Base-by-base conservation (phyloP, 2,797 vertebrate species). In the Bradypodion pumilum region DNA sequence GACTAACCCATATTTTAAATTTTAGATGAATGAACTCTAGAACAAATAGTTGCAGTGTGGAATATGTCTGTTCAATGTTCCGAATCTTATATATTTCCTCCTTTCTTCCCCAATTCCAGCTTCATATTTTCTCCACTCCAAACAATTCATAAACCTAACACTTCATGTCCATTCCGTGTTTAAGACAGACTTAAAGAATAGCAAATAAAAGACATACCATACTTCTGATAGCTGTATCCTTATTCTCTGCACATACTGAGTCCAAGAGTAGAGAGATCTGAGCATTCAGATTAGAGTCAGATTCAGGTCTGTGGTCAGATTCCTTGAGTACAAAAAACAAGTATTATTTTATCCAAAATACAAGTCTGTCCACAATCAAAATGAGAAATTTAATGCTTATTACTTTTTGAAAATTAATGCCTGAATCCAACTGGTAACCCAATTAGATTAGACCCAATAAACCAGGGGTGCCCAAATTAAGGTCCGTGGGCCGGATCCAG, bases 201-300 rank as follows among this genome's bases (percentile, higher is more conserved):
- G 12, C 16, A 23, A 46, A 16, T 15, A 35, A 3, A 5, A 89
- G 23, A 85, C 88, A 91, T 95, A 96, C 95, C 94, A 95, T 94
- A 32, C 90, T 91, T 72, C 82, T 94, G 25, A 85, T 25, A 65
- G 23, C 13, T 0, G 0, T 63, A 46, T 60, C 84, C 80, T 92
- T 93, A 78, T 87, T 90, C 2, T 75, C 44, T 27, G 73, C 88
- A 78, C 78, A 90, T 59, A 27, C 29, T 74, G 19, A 89, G 86
- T 78, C 82, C 89, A 92, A 89, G 40, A 85, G 78, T 7, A 81
- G 65, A 13, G 82, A 90, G 5, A 0, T 80, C 75, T 72, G 49
- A 84, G 76, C 65, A 81, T 4, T 6, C 49, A 40, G 85, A 73
- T 87, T 84, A 87, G 79, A 83, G 70, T 62, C 25, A 81, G 79